Percentiles rank a stretch among this genome's conserved stretches.
Evolutionary conservation across 2,888 invertebrate genomes (phyloP).

Genomic region (Synergus umbraculus): DNA sequence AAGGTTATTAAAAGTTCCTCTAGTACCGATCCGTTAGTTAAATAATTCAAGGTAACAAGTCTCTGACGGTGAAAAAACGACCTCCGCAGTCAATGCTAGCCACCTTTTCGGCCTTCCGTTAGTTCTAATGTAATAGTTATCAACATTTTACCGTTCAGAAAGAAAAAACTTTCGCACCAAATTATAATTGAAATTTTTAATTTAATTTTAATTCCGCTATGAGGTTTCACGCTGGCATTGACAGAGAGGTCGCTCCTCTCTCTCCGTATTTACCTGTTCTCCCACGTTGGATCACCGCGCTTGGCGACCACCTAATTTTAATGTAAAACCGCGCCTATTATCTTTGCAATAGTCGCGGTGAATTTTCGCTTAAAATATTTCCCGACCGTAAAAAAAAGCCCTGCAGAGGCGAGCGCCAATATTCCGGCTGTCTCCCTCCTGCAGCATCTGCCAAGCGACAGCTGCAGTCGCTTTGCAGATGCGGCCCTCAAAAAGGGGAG

Average conservation of each 20-base stretch:
- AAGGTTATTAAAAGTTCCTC: constrained; percentile 3
- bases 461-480: constrained; percentile 68
- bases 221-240: constrained; percentile 69
- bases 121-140: background rate
- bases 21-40: constrained; percentile 28
- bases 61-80: constrained; percentile 75
- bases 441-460: constrained; percentile 65
- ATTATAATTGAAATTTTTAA: background rate
- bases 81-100: constrained; percentile 76
- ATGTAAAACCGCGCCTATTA: background rate
- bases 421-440: constrained; percentile 49
- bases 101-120: constrained; percentile 52
- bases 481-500: constrained; percentile 60
- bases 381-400: background rate
- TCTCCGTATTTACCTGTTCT: constrained; percentile 75
- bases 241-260: constrained; percentile 75
- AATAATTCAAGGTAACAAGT: constrained; percentile 75
- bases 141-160: background rate
- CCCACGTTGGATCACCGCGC: constrained; percentile 73
- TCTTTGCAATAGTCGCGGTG: constrained; percentile 4
- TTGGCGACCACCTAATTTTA: constrained; percentile 58
- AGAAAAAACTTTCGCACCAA: background rate
- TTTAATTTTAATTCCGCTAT: constrained; percentile 21
- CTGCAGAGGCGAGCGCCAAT: background rate
- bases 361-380: constrained; percentile 19